These are phyloP conservation scores for Polyergus mexicanus DNA, from an alignment of 1,140 invertebrate genomes.

Conservation along the genomic window DNA sequence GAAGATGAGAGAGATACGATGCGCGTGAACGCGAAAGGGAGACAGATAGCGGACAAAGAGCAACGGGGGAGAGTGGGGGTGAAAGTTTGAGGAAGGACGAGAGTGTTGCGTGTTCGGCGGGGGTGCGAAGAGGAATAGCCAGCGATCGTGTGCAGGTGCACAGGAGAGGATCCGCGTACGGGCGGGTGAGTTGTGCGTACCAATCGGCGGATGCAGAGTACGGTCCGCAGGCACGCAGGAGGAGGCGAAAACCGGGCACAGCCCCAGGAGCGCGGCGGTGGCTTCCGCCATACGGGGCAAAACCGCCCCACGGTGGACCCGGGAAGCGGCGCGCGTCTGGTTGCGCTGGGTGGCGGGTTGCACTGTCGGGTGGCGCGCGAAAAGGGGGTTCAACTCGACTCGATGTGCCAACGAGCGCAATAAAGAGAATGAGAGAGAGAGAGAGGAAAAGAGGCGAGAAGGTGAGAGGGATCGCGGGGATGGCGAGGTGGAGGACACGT, in stretches of 20 bases:
- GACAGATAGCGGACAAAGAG: constrained; percentile 8
- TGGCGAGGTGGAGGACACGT: constrained; percentile 55
- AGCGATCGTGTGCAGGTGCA: constrained; percentile 68
- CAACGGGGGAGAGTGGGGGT: background rate
- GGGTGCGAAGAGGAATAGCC: constrained; percentile 11
- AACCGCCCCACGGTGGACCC: constrained; percentile 74
- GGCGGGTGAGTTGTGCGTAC: constrained; percentile 75
- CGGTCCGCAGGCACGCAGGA: constrained; percentile 75
- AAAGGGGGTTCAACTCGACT: constrained; percentile 70
- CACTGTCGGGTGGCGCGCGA: constrained; percentile 69
- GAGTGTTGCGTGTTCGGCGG: constrained; percentile 46
- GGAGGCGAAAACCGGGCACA: constrained; percentile 76
- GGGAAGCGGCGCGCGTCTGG: constrained; percentile 75
- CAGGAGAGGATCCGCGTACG: constrained; percentile 73
- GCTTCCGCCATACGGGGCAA: constrained; percentile 72
- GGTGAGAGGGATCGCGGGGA: constrained; percentile 41
- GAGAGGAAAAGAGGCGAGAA: constrained; percentile 8
- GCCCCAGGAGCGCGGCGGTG: constrained; percentile 74
- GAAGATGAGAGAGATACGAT: constrained; percentile 18
- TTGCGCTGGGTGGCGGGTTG: constrained; percentile 69
- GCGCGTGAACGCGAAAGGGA: background rate
- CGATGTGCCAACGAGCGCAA: constrained; percentile 52
- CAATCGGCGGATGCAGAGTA: constrained; percentile 76
- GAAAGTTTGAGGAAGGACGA: constrained; percentile 46
- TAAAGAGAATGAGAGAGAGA: constrained; percentile 9